Base-by-base conservation (phyloP, 2,888 invertebrate species). In the Sialis fuliginosa region DNA sequence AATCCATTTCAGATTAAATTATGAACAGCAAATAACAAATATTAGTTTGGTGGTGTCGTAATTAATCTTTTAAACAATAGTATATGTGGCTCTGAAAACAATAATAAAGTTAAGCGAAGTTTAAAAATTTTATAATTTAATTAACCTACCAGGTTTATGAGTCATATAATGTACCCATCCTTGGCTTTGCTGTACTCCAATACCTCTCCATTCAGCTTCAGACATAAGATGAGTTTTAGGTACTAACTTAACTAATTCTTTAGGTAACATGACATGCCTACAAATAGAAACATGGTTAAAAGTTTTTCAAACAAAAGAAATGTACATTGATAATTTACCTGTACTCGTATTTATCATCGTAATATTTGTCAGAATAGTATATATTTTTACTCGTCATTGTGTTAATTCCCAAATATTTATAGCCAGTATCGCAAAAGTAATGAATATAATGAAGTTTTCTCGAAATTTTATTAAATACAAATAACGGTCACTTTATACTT, bases 81-180 rank as follows among this genome's bases (percentile, higher is more conserved):
- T 60, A 93, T 86, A 57, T 92, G 92, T 9, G 92, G 93, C 61
- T 93, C 92, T 84, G 74, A 46, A 72, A 72, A 56, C 55, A 53
- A 53, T 57, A 52, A 48, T 49, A 54, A 56, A 13, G 41, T 40
- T n/a, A 41, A 41, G 30, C 22, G 22, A 6, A 41, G 6, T 13
- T 40, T 5, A 12, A 7, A 45, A 49, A 52, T 37, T 6, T 7
- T 13, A 30, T 39, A 46, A 48, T 47, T 34, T 32, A 34, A n/a
- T 40, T 4, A 10, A 41, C 62, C 58, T 67, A 88, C 89, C 90
- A 61, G 96, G 96, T 58, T 85, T 78, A 65, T 96, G 95, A 53
- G 81, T 83, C 93, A 96, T 93, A 57, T 95, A 96, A 66, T 96
- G 95, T 9, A 90, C 77, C 96, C 96, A 96, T 45, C 95, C 95